Base-by-base conservation (phyloP, 1,140 invertebrate genomes). In the Stegodyphus mimosarum region DNA sequence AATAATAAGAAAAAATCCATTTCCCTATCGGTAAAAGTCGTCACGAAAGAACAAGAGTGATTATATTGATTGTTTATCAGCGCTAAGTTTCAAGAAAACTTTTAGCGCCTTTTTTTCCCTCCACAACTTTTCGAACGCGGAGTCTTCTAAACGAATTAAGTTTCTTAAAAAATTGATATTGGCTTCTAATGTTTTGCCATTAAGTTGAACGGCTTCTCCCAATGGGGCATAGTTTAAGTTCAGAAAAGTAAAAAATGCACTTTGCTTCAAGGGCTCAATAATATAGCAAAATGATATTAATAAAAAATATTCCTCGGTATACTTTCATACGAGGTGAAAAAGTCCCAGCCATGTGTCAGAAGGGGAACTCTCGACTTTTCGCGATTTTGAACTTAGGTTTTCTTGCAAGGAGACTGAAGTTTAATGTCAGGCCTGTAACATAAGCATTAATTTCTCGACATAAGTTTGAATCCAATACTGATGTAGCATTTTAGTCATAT, bases 1-100 rank as follows among this genome's bases (percentile, higher is more conserved):
- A 84, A 84, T 55, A 75, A 84, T 55, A 83, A 75, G 53, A 76
- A 84, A 76, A 84, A 84, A 84, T 55, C 52, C 51, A 84, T 75
- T 84, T 60, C 51, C 72, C 81, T 84, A 84, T 84, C 73, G 81
- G 81, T 84, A 74, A 83, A 84, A 69, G 17, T 75, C 72, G 73
- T 69, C 73, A 75, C 71, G 73, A 84, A 84, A 75, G 72, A 83
- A 83, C 73, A 84, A 84, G 63, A 76, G 81, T 74, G 81, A 84
- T 84, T 84, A 84, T 84, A 84, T 75, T 84, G 81, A 84, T 84
- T 84, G 73, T 84, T 84, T 84, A 84, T 84, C 81, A 84, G 72
- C 18, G 51, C 63, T 49, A 84, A 84, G 49, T 84, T 84, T 63
- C 53, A 73, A 64, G 53, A 73, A 83, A 83, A 83, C 70, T 83